phyloP scores from a whole-genome alignment of 2,888 invertebrate genomes.

The Lordiphosa andalusiaca region DNA sequence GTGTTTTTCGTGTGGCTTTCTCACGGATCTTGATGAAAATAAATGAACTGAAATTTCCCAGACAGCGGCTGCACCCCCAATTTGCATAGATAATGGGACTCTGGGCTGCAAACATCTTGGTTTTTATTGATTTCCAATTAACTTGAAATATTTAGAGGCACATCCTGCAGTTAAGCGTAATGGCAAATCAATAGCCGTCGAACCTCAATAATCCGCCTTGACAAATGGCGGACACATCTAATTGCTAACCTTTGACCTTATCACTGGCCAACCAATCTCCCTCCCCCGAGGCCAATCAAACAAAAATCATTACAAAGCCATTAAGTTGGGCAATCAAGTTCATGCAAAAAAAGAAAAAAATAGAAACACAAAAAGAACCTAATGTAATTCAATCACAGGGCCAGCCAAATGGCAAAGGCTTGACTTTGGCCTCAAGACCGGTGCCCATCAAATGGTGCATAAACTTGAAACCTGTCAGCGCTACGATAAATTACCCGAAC shows the following conservation, averaged over 20 bases:
- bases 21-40: slow-evolving; percentile 37
- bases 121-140: slow-evolving; percentile 44
- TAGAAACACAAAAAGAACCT: slow-evolving; percentile 9
- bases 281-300: slow-evolving; percentile 40
- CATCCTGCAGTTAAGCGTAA: not conserved
- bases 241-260: slow-evolving; percentile 43
- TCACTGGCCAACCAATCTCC: slow-evolving; percentile 22
- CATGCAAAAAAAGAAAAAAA: slow-evolving; percentile 54
- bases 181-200: not conserved
- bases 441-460: slow-evolving; percentile 1
- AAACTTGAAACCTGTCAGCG: slow-evolving; percentile 11
- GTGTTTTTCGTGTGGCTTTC: slow-evolving; percentile 30
- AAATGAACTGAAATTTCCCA: slow-evolving; percentile 37
- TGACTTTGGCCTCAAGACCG: slow-evolving; percentile 10
- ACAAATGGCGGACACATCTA: slow-evolving; percentile 8
- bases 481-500: slow-evolving; percentile 3
- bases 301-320: slow-evolving; percentile 59
- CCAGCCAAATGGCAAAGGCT: slow-evolving; percentile 21
- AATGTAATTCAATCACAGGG: slow-evolving; percentile 48
- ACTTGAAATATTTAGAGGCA: not conserved
- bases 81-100: slow-evolving; percentile 16
- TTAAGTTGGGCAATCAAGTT: slow-evolving; percentile 57
- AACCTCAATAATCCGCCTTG: slow-evolving; percentile 5
- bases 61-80: slow-evolving; percentile 9
- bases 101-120: not conserved